phyloP scores from a whole-genome alignment of 1,140 invertebrate species.

The Rhagoletis zephyria region DNA sequence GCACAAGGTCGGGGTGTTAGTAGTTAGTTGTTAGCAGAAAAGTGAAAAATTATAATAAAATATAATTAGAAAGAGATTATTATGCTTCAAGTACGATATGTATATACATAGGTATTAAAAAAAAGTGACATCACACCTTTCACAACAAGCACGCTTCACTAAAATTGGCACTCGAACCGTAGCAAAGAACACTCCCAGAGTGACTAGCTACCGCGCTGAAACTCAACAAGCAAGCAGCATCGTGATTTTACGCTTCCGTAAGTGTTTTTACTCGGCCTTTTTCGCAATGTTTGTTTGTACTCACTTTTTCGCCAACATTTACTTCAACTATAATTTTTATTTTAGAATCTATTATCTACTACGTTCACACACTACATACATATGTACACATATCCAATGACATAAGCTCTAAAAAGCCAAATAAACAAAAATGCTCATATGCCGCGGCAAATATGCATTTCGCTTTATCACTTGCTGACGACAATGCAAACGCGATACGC shows the following conservation, averaged over 20 bases:
- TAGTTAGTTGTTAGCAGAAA: background rate
- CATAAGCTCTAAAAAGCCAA: background rate
- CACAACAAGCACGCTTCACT: conserved; percentile 42
- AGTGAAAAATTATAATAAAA: background rate
- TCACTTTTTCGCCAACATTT: background rate
- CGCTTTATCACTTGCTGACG: conserved; percentile 16
- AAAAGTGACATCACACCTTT: conserved; percentile 42
- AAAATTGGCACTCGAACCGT: conserved; percentile 14
- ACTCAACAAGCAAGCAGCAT: conserved; percentile 26
- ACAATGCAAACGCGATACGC: background rate
- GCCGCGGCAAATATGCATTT: background rate
- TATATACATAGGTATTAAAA: background rate
- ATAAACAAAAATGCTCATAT: background rate
- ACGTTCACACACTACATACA: background rate
- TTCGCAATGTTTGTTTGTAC: conserved; percentile 5
- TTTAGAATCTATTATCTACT: background rate
- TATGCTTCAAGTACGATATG: background rate
- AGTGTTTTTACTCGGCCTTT: background rate
- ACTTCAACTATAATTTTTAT: background rate
- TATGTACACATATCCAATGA: background rate
- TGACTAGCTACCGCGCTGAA: background rate
- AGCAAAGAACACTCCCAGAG: conserved; percentile 21
- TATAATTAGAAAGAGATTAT: background rate
- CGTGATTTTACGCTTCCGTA: conserved; percentile 25
- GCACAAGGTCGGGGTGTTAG: background rate